Evolutionary conservation across 2,888 invertebrate species (phyloP), one percentile per base, ranked within the genome.

Genomic region (Drosophila falleni): DNA sequence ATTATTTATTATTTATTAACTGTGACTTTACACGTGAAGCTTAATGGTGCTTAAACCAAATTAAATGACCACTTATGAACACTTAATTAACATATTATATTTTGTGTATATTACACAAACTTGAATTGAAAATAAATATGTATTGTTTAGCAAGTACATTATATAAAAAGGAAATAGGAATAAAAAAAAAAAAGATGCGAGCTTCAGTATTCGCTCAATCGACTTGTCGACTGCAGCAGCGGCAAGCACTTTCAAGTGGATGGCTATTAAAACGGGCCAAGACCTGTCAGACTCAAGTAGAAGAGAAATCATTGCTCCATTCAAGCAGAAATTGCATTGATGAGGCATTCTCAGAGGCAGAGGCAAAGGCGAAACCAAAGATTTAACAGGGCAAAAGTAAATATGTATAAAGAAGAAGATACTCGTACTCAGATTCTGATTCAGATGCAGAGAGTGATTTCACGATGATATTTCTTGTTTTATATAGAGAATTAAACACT

Each of bases 241-340:
- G 47, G 55, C 83, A 71, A 59, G 55, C 62, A 62, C 55, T 63
- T 61, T 75, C 66, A 63, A 80, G 74, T 83, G 81, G 72, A 53
- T 66, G 71, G 82, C 68, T 80, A 84, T 87, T 81, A 87, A 85
- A 85, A 80, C 77, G 75, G 71, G 39, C 82, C 81, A 87, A 81
- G 81, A 84, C 79, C 81, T 78, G 79, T 78, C 85, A 81, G 60
- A 68, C 49, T 81, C 75, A 74, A 87, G 85, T 76, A 72, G 71
- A 70, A 64, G 69, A 64, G 71, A 78, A 87, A 80, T 85, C 85
- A 80, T 65, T 50, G 70, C 58, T 76, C 74, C 68, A 83, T 81
- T 83, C 56, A 81, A 76, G 68, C 78, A 54, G 71, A 78, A 80
- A 78, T 80, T 80, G 75, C 72, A 78, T 60, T 71, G 76, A 72